Percentiles rank a stretch among this genome's conserved stretches.
phyloP scores from a whole-genome alignment of 2,797 vertebrate genomes.

The Poeciliopsis paucimaculata region DNA sequence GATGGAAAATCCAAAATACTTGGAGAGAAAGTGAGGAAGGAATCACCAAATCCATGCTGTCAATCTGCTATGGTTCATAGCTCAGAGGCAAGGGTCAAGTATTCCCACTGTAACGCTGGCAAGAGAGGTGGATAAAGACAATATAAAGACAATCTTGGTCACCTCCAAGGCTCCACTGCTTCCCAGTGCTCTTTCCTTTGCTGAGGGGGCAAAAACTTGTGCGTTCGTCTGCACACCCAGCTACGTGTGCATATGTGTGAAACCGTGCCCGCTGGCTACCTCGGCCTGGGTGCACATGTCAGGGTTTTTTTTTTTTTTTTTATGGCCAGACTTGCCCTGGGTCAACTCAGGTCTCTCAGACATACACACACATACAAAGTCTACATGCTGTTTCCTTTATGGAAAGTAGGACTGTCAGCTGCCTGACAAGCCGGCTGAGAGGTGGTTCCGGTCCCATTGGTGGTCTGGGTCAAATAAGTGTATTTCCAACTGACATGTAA shows the following conservation, averaged over 20 bases:
- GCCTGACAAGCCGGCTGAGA: constrained; percentile 61
- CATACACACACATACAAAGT: constrained; percentile 60
- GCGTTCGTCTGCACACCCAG: constrained; percentile 20
- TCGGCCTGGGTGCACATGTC: constrained; percentile 66
- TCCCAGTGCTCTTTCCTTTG: constrained; percentile 69
- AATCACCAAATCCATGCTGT: constrained; percentile 62
- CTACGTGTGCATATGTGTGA: constrained; percentile 53
- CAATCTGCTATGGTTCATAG: constrained; percentile 64
- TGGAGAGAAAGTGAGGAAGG: constrained; percentile 31
- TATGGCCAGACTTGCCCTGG: constrained; percentile 64
- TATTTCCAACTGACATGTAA: constrained; percentile 67
- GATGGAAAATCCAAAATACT: constrained; percentile 14
- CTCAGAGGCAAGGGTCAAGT: constrained; percentile 72
- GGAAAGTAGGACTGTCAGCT: constrained; percentile 80
- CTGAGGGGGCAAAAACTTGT: constrained; percentile 58
- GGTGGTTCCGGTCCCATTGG: constrained; percentile 65
- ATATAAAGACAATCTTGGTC: constrained; percentile 60
- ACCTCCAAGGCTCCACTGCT: constrained; percentile 64
- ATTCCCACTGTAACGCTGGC: constrained; percentile 79
- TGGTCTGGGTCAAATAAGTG: constrained; percentile 65
- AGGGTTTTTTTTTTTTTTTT: constrained; percentile 42
- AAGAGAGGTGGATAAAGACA: constrained; percentile 76
- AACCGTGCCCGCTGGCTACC: constrained; percentile 71
- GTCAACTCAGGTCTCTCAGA: constrained; percentile 63
- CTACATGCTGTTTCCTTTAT: constrained; percentile 71